Conservation (phyloP, 2,888 invertebrate genomes). For the Folsomia candida region DNA sequence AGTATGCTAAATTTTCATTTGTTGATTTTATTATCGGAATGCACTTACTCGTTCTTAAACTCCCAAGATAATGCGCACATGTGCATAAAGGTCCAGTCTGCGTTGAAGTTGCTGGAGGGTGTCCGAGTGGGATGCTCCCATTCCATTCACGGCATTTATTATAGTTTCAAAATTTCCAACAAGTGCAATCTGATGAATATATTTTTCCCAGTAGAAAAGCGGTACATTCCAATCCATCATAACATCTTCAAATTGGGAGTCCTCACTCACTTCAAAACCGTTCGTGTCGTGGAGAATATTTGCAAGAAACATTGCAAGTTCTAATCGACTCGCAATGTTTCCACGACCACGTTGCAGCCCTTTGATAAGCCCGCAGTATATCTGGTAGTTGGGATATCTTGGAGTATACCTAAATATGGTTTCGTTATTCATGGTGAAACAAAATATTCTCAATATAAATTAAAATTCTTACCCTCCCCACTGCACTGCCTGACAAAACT, state of each 20-base stretch:
- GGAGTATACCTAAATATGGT: no score
- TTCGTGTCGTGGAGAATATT: neutral
- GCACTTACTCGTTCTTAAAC: neutral
- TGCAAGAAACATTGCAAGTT: neutral
- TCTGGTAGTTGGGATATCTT: neutral
- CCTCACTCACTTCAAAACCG: neutral
- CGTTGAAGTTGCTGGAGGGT: neutral
- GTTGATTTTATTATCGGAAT: no score
- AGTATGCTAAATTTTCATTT: no score
- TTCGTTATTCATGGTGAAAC: no score
- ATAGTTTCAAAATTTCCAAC: neutral
- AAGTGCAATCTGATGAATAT: neutral
- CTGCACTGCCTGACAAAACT: neutral
- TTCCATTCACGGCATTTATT: neutral
- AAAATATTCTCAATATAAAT: no score
- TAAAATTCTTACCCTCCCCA: no score
- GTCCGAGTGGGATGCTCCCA: neutral
- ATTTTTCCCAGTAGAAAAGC: neutral
- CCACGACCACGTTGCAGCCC: neutral
- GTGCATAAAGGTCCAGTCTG: neutral
- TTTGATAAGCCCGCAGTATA: neutral
- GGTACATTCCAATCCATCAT: neutral
- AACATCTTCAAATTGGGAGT: neutral
- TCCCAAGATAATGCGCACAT: neutral
- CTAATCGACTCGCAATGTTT: neutral